Conservation (phyloP, 1,140 invertebrate species). For the Heliconius melpomene region DNA sequence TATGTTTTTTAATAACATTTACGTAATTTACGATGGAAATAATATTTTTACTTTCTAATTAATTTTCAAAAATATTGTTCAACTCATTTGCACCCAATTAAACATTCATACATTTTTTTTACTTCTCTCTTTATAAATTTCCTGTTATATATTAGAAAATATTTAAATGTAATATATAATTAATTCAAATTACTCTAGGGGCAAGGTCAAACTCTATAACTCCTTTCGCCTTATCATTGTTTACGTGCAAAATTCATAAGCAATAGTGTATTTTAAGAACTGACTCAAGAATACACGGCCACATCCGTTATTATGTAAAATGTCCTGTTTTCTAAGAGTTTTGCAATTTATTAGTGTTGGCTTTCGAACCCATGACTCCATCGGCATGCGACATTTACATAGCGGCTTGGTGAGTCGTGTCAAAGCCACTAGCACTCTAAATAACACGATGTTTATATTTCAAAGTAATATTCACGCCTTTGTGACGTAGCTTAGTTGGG, state of each 20-base stretch:
- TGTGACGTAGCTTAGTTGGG: not conserved
- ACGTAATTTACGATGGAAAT: too few species aligned
- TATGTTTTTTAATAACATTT: too few species aligned
- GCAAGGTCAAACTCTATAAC: conserved; percentile 51
- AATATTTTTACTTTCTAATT: too few species aligned
- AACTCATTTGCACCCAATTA: not conserved
- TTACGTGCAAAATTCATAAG: conserved; percentile 42
- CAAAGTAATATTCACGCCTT: not conserved
- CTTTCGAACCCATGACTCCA: conserved; percentile 71
- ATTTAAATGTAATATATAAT: conserved; percentile 10
- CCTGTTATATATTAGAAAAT: not conserved
- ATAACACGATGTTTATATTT: conserved; percentile 16
- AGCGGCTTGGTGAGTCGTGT: conserved; percentile 47
- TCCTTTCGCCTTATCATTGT: conserved; percentile 47
- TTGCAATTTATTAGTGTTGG: conserved; percentile 67
- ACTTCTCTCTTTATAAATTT: not conserved
- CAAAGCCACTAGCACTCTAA: conserved; percentile 32
- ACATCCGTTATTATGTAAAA: conserved; percentile 71
- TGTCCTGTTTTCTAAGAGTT: conserved; percentile 67
- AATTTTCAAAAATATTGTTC: not conserved
- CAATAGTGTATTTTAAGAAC: conserved; percentile 45
- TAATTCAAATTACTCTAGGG: conserved; percentile 24
- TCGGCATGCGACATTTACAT: conserved; percentile 76
- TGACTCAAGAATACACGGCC: conserved; percentile 46
- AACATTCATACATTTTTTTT: not conserved